Evolutionary conservation across 2,888 invertebrate species (phyloP), one percentile per base, ranked within the genome.

Genomic region (Coenonympha glycerion): DNA sequence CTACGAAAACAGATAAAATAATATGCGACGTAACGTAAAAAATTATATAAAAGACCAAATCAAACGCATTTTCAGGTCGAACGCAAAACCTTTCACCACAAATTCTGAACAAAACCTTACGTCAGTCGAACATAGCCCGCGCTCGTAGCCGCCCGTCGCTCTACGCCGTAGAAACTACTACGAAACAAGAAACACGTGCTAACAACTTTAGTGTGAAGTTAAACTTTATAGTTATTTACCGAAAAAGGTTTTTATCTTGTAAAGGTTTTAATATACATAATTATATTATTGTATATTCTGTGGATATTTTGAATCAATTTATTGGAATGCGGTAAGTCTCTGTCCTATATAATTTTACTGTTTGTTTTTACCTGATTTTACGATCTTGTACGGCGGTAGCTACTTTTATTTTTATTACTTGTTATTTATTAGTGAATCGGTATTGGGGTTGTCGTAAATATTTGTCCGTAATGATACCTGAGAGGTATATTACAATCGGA

Each of bases 91-190:
- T n/a, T n/a, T n/a, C n/a, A n/a, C n/a, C n/a, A n/a, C n/a, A n/a
- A n/a, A 30, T 37, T 21, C 21, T 2, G 8, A 48, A 48, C 49
- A 57, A 51, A 56, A 44, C 34, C 49, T 52, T 47, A 46, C 36
- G 53, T 36, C 63, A 66, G 66, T 66, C 58, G 66, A 64, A 61
- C 65, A 61, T 58, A 59, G 47, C 49, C 54, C 66, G 69, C 68
- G 61, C 39, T 51, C 72, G 71, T 72, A 74, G 72, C 59, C 65
- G 52, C 68, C 61, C 74, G 81, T 62, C 53, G 51, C 54, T 59
- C 68, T 69, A 70, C 70, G 64, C 24, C 66, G 73, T 71, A 69
- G 67, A 66, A 18, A n/a, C 18, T 13, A 22, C 47, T 49, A 52
- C 50, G 42, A 30, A 15, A 21, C 52, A 55, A 57, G 56, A 52